Base-by-base conservation (phyloP, 2,113 vertebrate genomes). In the Emydocephalus ijimae region DNA sequence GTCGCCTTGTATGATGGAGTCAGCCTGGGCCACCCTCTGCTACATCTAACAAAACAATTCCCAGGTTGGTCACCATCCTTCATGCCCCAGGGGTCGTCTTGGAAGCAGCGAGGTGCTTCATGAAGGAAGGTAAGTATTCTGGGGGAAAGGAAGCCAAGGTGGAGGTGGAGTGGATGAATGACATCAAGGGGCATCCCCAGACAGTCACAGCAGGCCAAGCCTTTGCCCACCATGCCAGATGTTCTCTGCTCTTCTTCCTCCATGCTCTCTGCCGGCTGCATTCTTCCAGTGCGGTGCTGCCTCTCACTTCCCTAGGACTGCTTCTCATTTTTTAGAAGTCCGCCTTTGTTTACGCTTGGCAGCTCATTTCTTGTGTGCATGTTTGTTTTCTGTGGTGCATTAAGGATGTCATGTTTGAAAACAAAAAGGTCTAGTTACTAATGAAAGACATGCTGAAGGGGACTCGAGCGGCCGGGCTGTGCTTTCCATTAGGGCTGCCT, bases 311-410 rank as follows among this genome's bases (percentile, higher is more conserved):
- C 64, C 45, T 57, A 3, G 39, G 85, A 87, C 89, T 61, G 59
- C 54, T 94, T 92, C 85, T 91, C 61, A 45, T 59, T 90, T 61
- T 90, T 94, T 94, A 81, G 89, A 61, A 26, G 57, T 85, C 90
- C n/a, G n/a, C 34, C 57, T 90, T 88, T 92, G 56, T 88, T 87
- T 89, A 91, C 26, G 55, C 56, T 91, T 54, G 55, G 10, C 50
- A 88, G 18, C 69, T 93, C 45, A 2, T 3, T 7, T 85, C 64
- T 59, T 74, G 87, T 85, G 18, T 74, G 39, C 45, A 1, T 1
- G 10, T 85, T 45, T 1, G 50, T 0, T 29, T 90, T 92, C 48
- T 15, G 93, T 2, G 4, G 0, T 7, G 45, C 29, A 88, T 43
- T 93, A 91, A 87, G 69, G 3, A 11, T 89, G 92, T 23, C 64